A percentile compares a stretch with the other conserved stretches of the same genome.
phyloP scores from a whole-genome alignment of 2,797 vertebrate genomes.

The Discoglossus pictus region DNA sequence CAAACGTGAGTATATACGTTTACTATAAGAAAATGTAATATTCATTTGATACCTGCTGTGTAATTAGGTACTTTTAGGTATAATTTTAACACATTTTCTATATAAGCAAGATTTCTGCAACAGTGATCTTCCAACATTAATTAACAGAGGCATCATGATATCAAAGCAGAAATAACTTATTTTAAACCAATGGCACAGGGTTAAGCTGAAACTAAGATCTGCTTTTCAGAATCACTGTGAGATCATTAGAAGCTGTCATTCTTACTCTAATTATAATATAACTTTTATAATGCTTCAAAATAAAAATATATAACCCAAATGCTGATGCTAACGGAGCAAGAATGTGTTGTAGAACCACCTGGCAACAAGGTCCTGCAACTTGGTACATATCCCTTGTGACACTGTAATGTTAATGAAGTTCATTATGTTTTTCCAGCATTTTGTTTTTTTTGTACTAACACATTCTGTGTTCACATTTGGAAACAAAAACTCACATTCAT shows the following conservation, averaged over 20 bases:
- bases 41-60: too few relatives aligned
- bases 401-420: slow-evolving; percentile 2
- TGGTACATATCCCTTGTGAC: background rate
- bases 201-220: background rate
- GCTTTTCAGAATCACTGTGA: too few relatives aligned
- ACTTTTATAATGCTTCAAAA: slow-evolving; percentile 3
- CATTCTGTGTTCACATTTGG: slow-evolving; percentile 31
- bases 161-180: background rate
- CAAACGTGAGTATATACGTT: too few relatives aligned
- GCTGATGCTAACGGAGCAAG: background rate
- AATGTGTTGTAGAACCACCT: too few relatives aligned
- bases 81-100: too few relatives aligned
- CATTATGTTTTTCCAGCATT: slow-evolving; percentile 15
- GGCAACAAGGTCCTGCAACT: background rate
- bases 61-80: too few relatives aligned
- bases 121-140: too few relatives aligned
- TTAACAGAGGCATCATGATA: too few relatives aligned
- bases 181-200: slow-evolving; percentile 4
- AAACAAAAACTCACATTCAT: slow-evolving; percentile 38
- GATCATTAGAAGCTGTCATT: slow-evolving; percentile 13
- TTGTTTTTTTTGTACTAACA: slow-evolving; percentile 19
- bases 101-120: too few relatives aligned
- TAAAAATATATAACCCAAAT: background rate
- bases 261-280: slow-evolving; percentile 12
- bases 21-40: too few relatives aligned